phyloP scores from a whole-genome alignment of 2,888 invertebrate species.

The Opisthograptis luteolata region DNA sequence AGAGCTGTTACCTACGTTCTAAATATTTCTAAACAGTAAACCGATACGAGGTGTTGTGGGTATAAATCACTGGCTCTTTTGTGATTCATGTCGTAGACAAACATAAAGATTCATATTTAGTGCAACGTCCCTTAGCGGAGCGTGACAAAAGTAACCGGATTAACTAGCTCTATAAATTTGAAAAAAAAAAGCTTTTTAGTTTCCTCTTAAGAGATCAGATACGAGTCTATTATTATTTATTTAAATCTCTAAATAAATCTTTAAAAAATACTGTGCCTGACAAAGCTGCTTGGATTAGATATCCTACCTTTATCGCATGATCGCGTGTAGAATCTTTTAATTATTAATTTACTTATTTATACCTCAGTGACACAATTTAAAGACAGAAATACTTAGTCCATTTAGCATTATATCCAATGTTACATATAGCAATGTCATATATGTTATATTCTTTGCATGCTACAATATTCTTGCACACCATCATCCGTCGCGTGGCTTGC shows the following conservation, averaged over 20 bases:
- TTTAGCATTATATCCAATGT: too few relatives aligned
- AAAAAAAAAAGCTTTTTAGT: constrained; percentile 65
- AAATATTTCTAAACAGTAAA: constrained; percentile 57
- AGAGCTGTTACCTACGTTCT: constrained; percentile 42
- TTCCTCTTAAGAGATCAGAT: constrained; percentile 77
- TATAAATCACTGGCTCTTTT: constrained; percentile 78
- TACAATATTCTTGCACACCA: too few relatives aligned
- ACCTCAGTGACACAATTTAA: too few relatives aligned
- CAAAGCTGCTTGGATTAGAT: background rate
- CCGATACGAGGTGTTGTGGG: constrained; percentile 58
- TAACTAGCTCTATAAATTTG: constrained; percentile 54
- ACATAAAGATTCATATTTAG: constrained; percentile 81
- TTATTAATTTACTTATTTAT: too few relatives aligned
- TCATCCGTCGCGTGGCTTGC: too few relatives aligned
- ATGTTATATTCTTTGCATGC: too few relatives aligned
- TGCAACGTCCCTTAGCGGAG: constrained; percentile 56
- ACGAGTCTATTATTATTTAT: constrained; percentile 72
- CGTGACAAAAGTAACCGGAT: constrained; percentile 64
- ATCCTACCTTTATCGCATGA: too few relatives aligned
- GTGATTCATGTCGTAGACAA: constrained; percentile 80
- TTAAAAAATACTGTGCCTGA: background rate
- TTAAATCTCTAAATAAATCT: constrained; percentile 58
- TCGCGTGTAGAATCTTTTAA: too few relatives aligned
- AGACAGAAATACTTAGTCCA: too few relatives aligned
- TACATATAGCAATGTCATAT: too few relatives aligned